Evolutionary conservation across 2,113 vertebrate genomes (phyloP).

Genomic region (Chroicocephalus ridibundus): DNA sequence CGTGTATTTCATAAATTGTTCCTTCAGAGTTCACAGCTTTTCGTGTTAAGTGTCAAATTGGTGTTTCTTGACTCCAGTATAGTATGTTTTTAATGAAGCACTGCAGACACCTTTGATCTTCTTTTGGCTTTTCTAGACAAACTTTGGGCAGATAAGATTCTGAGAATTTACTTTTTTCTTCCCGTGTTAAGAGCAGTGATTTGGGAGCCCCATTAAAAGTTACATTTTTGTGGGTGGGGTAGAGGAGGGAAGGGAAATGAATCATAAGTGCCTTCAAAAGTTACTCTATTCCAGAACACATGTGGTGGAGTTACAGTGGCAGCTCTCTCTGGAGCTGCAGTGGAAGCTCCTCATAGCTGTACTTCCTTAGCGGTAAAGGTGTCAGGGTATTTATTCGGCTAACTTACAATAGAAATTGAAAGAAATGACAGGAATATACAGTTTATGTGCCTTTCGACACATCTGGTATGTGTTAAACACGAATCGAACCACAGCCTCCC

Average conservation of each 20-base stretch:
- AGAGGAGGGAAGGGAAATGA: slow-evolving; percentile 1
- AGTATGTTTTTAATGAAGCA: not conserved
- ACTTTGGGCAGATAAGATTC: not conserved
- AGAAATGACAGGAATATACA: not conserved
- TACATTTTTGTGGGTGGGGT: not conserved
- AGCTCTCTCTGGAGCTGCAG: not conserved
- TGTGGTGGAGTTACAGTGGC: not conserved
- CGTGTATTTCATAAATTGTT: not conserved
- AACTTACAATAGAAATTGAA: not conserved
- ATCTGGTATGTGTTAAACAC: not conserved
- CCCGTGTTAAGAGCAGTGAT: not conserved
- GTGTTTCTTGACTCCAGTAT: fast-evolving
- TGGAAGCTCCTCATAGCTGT: not conserved
- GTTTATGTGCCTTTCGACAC: fast-evolving
- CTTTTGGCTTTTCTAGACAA: not conserved
- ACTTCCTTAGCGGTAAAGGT: not conserved
- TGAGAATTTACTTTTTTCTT: not conserved
- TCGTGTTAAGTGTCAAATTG: not conserved
- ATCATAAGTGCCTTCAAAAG: not conserved
- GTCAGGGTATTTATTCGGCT: not conserved
- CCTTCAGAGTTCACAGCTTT: not conserved
- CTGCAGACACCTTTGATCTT: too few relatives aligned
- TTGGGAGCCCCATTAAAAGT: not conserved
- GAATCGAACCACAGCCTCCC: fast-evolving
- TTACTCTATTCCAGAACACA: not conserved